phyloP scores from a whole-genome alignment of 2,888 invertebrate species.

The Drosophila peninsularis region DNA sequence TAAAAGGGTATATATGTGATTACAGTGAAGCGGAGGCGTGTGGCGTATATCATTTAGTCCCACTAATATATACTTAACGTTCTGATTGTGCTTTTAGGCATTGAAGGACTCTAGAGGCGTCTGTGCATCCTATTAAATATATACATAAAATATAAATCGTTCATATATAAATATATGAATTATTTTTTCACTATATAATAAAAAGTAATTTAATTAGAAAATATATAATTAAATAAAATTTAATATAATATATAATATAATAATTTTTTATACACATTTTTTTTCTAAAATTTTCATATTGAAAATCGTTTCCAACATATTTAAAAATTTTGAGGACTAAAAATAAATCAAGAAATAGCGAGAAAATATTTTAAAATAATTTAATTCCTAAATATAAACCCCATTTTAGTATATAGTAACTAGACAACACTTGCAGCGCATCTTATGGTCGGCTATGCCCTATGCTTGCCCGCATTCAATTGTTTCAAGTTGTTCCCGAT shows the following conservation, averaged over 20 bases:
- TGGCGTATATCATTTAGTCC: slow-evolving; percentile 6
- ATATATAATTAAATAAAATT: neutral
- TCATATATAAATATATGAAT: neutral
- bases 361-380: neutral
- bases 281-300: no score
- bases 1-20: slow-evolving; percentile 7
- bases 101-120: no score
- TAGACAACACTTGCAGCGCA: neutral
- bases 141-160: no score
- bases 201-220: neutral
- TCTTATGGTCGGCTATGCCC: neutral
- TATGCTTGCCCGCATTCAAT: slow-evolving; percentile 3
- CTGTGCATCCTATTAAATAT: neutral
- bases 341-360: no score
- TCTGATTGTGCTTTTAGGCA: neutral
- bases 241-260: no score
- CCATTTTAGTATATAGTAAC: neutral
- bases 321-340: no score
- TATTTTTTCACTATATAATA: neutral
- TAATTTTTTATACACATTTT: no score
- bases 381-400: neutral
- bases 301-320: no score
- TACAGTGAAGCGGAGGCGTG: slow-evolving; percentile 5
- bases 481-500: slow-evolving; percentile 56
- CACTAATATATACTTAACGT: slow-evolving; percentile 14